These are phyloP conservation scores for Leptatherina wallacei DNA, from an alignment of 2,797 vertebrate species.

Conservation along the genomic window DNA sequence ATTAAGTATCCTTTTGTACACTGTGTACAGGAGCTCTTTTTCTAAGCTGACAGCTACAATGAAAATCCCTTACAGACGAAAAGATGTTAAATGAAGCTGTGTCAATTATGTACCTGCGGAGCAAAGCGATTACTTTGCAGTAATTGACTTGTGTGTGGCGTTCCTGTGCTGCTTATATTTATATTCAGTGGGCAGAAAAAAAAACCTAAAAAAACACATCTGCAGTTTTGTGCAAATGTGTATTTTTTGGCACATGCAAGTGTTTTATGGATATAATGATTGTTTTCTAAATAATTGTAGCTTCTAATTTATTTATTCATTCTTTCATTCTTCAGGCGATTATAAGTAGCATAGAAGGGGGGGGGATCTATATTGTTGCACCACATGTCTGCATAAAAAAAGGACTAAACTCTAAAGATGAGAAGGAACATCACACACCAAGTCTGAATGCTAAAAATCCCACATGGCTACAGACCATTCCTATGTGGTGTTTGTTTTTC, in stretches of 20 bases:
- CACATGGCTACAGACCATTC: too few species aligned
- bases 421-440: too few species aligned
- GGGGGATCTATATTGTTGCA: too few species aligned
- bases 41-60: constrained; percentile 25
- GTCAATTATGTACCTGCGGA: constrained; percentile 30
- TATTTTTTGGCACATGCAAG: neutral
- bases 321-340: neutral
- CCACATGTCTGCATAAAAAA: too few species aligned
- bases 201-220: too few species aligned
- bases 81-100: constrained; percentile 30
- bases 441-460: too few species aligned
- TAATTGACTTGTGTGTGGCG: neutral
- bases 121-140: constrained; percentile 24
- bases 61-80: constrained; percentile 22
- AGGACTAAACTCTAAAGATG: too few species aligned
- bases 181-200: constrained; percentile 13
- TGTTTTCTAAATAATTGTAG: too few species aligned
- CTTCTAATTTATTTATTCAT: neutral
- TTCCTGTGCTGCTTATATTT: constrained; percentile 17
- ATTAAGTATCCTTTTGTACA: constrained; percentile 44
- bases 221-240: neutral
- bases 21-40: constrained; percentile 14
- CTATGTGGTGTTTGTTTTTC: too few species aligned
- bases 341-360: neutral
- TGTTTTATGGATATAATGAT: neutral